Evolutionary conservation across 2,797 vertebrate genomes (phyloP).

Genomic region (Oreochromis mossambicus): DNA sequence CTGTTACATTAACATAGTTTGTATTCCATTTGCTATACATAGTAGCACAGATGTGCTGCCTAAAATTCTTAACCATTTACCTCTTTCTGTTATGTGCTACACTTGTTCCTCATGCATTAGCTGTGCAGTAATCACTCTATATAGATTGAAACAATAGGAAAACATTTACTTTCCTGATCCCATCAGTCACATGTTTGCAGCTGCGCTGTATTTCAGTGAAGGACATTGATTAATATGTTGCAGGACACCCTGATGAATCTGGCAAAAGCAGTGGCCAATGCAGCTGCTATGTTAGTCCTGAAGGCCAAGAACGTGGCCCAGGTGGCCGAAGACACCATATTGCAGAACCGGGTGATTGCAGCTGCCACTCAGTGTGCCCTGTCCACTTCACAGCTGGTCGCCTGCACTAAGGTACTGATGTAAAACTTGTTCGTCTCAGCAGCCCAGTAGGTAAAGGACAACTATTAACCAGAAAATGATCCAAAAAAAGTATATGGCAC

Average conservation of each 20-base stretch:
- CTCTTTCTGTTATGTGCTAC: not conserved
- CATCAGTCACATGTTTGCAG: conserved; percentile 42
- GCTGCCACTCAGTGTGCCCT: conserved; percentile 97
- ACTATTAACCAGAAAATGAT: not conserved
- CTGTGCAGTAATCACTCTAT: not conserved
- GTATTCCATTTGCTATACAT: not conserved
- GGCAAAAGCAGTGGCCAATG: conserved; percentile 98
- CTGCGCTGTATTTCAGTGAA: conserved; percentile 54
- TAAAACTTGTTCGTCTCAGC: not conserved
- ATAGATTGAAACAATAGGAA: not conserved
- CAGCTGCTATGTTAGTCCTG: conserved; percentile 96
- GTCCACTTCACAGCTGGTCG: conserved; percentile 97
- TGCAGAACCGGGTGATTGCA: conserved; percentile 97
- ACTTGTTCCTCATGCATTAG: not conserved
- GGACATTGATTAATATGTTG: conserved; percentile 61
- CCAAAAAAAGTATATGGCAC: not conserved
- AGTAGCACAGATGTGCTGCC: not conserved
- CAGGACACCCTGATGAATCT: conserved; percentile 98
- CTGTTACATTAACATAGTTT: not conserved
- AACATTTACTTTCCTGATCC: conserved; percentile 17
- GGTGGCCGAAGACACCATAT: conserved; percentile 89
- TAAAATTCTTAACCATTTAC: not conserved
- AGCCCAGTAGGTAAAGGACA: conserved; percentile 9
- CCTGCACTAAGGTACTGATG: conserved; percentile 91
- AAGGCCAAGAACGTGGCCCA: conserved; percentile 99